phyloP scores from a whole-genome alignment of 2,113 vertebrate genomes.

The Cyprinodon variegatus region DNA sequence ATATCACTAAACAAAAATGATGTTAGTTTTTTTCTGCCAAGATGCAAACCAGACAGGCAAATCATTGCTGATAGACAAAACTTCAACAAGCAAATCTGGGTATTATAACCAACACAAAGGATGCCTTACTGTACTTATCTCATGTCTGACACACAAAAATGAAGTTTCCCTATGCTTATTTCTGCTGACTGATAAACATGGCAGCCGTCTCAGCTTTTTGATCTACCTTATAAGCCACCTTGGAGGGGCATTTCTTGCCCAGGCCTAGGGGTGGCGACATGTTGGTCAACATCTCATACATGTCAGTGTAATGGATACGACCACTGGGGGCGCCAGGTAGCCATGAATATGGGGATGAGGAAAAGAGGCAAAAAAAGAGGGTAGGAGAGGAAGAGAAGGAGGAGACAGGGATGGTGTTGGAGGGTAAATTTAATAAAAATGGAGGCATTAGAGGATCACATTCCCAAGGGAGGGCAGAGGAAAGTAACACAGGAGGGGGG shows the following conservation, averaged over 20 bases:
- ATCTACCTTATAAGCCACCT: slow-evolving; percentile 99
- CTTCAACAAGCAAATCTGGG: slow-evolving; percentile 51
- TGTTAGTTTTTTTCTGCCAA: slow-evolving; percentile 31
- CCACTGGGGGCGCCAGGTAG: slow-evolving; percentile 84
- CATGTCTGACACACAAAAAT: slow-evolving; percentile 51
- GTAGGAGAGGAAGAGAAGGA: slow-evolving; percentile 35
- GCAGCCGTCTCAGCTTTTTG: slow-evolving; percentile 32
- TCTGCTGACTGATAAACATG: slow-evolving; percentile 20
- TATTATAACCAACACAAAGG: slow-evolving; percentile 46
- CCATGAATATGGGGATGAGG: slow-evolving; percentile 55
- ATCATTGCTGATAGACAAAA: slow-evolving; percentile 47
- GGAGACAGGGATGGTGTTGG: slow-evolving; percentile 39
- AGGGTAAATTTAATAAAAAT: slow-evolving; percentile 57
- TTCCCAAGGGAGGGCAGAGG: slow-evolving; percentile 60
- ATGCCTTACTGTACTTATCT: slow-evolving; percentile 17
- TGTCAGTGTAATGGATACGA: slow-evolving; percentile 99
- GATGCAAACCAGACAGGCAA: slow-evolving; percentile 68
- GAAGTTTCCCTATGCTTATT: slow-evolving; percentile 23
- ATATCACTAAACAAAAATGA: slow-evolving; percentile 41
- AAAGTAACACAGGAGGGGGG: slow-evolving; percentile 29
- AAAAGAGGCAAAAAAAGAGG: slow-evolving; percentile 43
- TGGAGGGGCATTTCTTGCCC: slow-evolving; percentile 99
- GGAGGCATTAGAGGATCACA: slow-evolving; percentile 41
- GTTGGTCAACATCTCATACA: slow-evolving; percentile 99
- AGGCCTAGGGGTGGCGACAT: slow-evolving; percentile 99